Evolutionary conservation across 2,797 vertebrate genomes (phyloP), one percentile per base, ranked within the genome.

Genomic region (Sardinella longiceps): DNA sequence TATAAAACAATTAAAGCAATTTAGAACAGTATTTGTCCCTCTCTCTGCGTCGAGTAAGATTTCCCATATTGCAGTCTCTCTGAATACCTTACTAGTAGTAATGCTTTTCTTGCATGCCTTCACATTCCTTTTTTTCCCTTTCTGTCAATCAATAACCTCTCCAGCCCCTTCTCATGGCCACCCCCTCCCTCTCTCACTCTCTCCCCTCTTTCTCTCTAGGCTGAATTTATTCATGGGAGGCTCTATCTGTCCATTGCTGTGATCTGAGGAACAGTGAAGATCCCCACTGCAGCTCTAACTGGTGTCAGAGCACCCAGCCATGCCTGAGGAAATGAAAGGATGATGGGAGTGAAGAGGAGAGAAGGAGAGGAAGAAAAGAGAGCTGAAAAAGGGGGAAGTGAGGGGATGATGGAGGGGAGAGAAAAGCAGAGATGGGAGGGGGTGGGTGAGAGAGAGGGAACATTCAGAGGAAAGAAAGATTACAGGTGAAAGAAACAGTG

Each of bases 241-340:
- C 70, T 77, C 4, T 43, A 10, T 37, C 37, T 74, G 50, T 1
- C 28, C 66, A 74, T 20, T 74, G 66, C 66, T 74, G 66, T 39
- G 66, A 74, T 74, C 66, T 74, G 66, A 74, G 66, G 18, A 33
- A 74, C 15, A 23, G 33, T 39, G 66, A 74, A 33, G 66, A 74
- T 74, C 10, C 66, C 33, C 66, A 74, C 66, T 77, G 33, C 70
- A 39, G 70, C 33, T 20, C 70, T 23, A 77, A 77, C 70, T 43
- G 70, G 15, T 77, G 70, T 43, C 70, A 43, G 37, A 7, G 63
- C 70, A 77, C 1, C 33, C 18, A 77, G 18, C 33, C 1, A 43
- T 77, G 70, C 15, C 66, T 18, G 20, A 20, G 14, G 37, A 77
- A 39, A 77, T 77, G 5, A 77, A 77, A 43, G 70, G 33, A 23